These are phyloP conservation scores for Pyrrhura leucotis DNA, from an alignment of 2,797 vertebrate species.

Conservation along the genomic window DNA sequence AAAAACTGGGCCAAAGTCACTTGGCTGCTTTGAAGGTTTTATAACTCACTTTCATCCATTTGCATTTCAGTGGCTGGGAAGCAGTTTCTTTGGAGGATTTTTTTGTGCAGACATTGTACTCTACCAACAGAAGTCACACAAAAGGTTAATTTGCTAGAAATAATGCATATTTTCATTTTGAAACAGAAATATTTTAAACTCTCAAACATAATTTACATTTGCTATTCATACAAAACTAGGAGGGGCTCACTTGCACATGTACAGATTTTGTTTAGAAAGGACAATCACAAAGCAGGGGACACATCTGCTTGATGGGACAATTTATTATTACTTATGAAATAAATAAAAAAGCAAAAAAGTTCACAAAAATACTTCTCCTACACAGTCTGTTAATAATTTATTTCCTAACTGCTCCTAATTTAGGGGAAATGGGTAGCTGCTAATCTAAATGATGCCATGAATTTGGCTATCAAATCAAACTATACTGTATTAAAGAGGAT, in stretches of 20 bases:
- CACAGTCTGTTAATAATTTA: not conserved
- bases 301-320: not conserved
- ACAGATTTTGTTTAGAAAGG: not conserved
- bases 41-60: not conserved
- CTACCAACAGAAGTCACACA: not conserved
- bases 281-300: not conserved
- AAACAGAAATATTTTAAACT: not conserved
- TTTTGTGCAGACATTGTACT: not conserved
- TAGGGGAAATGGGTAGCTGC: not conserved
- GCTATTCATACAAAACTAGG: not conserved
- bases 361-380: not conserved
- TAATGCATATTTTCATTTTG: not conserved
- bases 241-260: not conserved
- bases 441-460: not conserved
- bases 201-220: not conserved
- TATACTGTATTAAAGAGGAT: not conserved
- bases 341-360: not conserved
- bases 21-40: not conserved
- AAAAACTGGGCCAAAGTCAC: not conserved
- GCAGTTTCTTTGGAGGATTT: not conserved
- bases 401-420: slow-evolving; percentile 5
- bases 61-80: not conserved
- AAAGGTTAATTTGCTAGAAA: not conserved
- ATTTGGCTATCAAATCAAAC: not conserved
- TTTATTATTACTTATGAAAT: not conserved